These are phyloP conservation scores for Trachurus trachurus DNA, from an alignment of 2,797 vertebrate species.

Conservation along the genomic window DNA sequence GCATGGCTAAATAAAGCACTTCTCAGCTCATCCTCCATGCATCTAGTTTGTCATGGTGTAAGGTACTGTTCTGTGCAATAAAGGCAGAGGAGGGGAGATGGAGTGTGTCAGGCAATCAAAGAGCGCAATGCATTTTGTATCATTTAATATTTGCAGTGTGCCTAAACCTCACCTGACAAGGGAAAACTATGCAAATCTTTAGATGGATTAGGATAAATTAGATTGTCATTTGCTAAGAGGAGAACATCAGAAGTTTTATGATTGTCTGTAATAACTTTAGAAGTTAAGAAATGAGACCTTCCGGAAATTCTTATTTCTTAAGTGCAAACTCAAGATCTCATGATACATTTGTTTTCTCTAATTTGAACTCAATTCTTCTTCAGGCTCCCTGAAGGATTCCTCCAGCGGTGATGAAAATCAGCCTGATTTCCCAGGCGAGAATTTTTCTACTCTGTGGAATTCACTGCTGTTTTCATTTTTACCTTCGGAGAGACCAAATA, in stretches of 20 bases:
- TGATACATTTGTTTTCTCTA: conserved; percentile 32
- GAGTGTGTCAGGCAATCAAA: background rate
- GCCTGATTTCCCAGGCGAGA: background rate
- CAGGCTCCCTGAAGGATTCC: conserved; percentile 24
- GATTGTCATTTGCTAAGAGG: background rate
- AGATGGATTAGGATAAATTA: conserved; percentile 11
- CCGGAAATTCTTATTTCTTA: conserved; percentile 5
- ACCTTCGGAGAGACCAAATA: background rate
- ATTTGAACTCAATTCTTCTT: conserved; percentile 33
- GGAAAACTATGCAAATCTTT: background rate
- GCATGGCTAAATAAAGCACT: conserved; percentile 13
- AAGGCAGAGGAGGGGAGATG: background rate
- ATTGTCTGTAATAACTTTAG: conserved; percentile 6
- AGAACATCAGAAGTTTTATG: conserved; percentile 5
- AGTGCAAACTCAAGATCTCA: conserved; percentile 7
- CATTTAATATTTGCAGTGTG: background rate
- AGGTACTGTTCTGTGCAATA: background rate
- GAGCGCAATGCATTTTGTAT: background rate
- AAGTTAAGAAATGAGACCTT: conserved; percentile 24
- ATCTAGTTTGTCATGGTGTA: conserved; percentile 3
- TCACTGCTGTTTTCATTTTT: background rate
- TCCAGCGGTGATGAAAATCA: conserved; percentile 15
- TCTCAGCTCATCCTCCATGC: background rate
- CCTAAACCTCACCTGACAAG: background rate
- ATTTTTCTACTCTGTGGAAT: background rate